These are phyloP conservation scores for Hippopotamus amphibius DNA, from an alignment of 2,113 vertebrate species.

Conservation along the genomic window DNA sequence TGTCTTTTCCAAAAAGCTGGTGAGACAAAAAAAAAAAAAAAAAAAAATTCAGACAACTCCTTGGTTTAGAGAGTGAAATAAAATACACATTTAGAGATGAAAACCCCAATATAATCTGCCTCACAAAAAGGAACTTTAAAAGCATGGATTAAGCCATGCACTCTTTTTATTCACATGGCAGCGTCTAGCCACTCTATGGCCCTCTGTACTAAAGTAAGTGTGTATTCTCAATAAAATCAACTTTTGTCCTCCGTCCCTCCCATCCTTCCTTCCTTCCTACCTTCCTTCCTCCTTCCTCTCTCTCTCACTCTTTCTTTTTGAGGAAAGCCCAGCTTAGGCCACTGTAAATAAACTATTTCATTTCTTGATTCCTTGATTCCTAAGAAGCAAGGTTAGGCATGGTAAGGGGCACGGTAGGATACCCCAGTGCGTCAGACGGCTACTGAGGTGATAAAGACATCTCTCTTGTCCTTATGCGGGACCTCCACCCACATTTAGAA, in stretches of 20 bases:
- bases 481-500: background rate
- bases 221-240: background rate
- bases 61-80: constrained; percentile 8
- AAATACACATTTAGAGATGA: background rate
- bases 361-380: background rate
- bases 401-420: background rate
- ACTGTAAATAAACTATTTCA: background rate
- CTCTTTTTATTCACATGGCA: constrained; percentile 53
- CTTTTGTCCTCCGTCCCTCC: background rate
- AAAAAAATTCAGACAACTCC: background rate
- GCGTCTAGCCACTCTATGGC: constrained; percentile 49
- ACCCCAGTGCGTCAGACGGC: background rate
- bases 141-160: constrained; percentile 24
- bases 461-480: background rate
- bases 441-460: background rate
- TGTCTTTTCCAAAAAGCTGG: background rate
- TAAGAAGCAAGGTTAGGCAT: background rate
- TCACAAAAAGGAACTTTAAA: constrained; percentile 31
- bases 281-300: too few species aligned
- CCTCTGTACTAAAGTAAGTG: background rate
- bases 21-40: background rate
- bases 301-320: background rate
- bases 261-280: too few species aligned
- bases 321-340: background rate
- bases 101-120: background rate